Evolutionary conservation across 2,113 vertebrate species (phyloP), one percentile per base, ranked within the genome.

Genomic region (Hippocampus zosterae): DNA sequence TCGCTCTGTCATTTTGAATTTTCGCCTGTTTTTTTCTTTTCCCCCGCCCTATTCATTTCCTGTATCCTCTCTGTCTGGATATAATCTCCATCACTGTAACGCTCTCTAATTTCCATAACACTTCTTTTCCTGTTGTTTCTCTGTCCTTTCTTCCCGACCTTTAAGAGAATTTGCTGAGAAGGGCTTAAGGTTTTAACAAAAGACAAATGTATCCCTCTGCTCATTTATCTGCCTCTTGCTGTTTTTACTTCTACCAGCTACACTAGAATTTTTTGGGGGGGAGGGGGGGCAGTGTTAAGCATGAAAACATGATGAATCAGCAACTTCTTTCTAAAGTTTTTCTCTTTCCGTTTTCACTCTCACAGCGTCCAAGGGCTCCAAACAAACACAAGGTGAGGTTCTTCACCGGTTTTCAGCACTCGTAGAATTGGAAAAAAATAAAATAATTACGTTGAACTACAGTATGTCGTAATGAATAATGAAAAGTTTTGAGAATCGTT

Each of bases 81-180:
- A 80, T 80, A 85, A 81, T 88, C 84, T 84, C 70, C 62, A 84
- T 85, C 85, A 79, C 80, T 85, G 83, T 73, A 80, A 60, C 71
- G 69, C 76, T 66, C 74, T 50, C 74, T 83, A 53, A 85, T 90
- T 88, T 87, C 44, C 87, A 87, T 85, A 85, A 89, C 84, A 89
- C 86, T 33, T 64, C 81, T 85, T 78, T 87, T 87, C 83, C 81
- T 86, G 84, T 85, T 79, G 70, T 85, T 69, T 87, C 79, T 70
- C 76, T 78, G 77, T 80, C 77, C 85, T 88, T 86, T 90, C 87
- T 84, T 84, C 84, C 80, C 80, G 79, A 86, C 91, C 90, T 91
- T 92, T 90, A 91, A 73, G 74, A 83, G 81, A 90, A 93, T 91
- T 87, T 91, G 91, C 91, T 91, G 69, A 78, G 90, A 89, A 91